Evolutionary conservation across 2,888 invertebrate species (phyloP).

Genomic region (Erpobdella octoculata): DNA sequence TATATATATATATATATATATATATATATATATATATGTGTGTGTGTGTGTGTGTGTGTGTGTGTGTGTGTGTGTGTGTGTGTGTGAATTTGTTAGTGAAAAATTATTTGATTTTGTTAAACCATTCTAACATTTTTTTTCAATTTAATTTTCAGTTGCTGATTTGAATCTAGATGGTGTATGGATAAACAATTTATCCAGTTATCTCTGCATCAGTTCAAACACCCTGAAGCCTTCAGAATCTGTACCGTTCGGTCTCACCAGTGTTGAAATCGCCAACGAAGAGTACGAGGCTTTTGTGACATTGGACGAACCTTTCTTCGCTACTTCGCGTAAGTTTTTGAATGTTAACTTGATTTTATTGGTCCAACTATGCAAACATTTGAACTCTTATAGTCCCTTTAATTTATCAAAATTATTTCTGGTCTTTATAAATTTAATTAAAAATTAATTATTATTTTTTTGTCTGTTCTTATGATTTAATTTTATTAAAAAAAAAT

Average conservation of each 20-base stretch:
- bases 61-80: no score
- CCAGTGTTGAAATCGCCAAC: not conserved
- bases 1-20: no score
- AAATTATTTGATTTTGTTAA: no score
- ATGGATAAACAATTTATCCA: not conserved
- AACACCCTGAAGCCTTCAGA: not conserved
- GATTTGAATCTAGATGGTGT: not conserved
- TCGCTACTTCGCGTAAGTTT: not conserved
- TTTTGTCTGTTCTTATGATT: not conserved
- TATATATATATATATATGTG: no score
- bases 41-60: no score
- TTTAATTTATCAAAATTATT: not conserved
- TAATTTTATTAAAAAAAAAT: no score
- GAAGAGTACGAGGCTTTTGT: constrained; percentile 18
- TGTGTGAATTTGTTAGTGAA: no score
- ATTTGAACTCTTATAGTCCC: not conserved
- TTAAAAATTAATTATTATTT: not conserved
- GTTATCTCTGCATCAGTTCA: not conserved
- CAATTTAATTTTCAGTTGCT: constrained; percentile 3
- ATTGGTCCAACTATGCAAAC: not conserved
- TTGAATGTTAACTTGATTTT: not conserved
- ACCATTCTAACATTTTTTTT: no score
- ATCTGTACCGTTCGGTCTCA: not conserved
- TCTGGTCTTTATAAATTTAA: not conserved
- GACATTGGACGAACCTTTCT: not conserved